Evolutionary conservation across 2,888 invertebrate species (phyloP).

Genomic region (Acanthopleura granulata): DNA sequence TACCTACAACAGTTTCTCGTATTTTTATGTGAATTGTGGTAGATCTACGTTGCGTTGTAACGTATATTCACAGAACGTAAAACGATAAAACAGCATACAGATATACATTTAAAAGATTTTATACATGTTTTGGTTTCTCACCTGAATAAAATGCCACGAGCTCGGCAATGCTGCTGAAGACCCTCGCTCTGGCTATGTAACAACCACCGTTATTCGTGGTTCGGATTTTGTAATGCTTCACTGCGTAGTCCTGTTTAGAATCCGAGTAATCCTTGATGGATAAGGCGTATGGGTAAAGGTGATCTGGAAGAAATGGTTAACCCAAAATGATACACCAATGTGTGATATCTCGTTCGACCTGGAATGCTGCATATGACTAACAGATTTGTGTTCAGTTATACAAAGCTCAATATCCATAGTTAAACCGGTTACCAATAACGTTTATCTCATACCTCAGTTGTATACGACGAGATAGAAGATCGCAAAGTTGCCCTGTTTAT

Average conservation of each 20-base stretch:
- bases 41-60: too few species aligned
- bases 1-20: too few species aligned
- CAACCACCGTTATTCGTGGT: constrained; percentile 77
- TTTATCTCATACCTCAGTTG: too few species aligned
- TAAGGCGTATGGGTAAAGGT: background rate
- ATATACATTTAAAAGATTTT: too few species aligned
- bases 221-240: constrained; percentile 97
- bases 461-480: too few species aligned
- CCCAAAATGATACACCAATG: background rate
- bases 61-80: too few species aligned
- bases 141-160: constrained; percentile 94
- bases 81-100: too few species aligned
- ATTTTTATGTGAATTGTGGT: too few species aligned
- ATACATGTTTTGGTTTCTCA: constrained; percentile 69
- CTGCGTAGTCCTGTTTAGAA: constrained; percentile 92
- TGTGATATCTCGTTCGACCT: background rate
- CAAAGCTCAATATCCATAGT: too few species aligned
- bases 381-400: too few species aligned
- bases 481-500: too few species aligned
- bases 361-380: background rate
- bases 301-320: background rate
- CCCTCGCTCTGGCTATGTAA: constrained; percentile 81
- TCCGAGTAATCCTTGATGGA: constrained; percentile 40
- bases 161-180: constrained; percentile 89
- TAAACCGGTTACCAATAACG: too few species aligned